Evolutionary conservation across 2,888 invertebrate species (phyloP).

Genomic region (Colostygia pectinataria): DNA sequence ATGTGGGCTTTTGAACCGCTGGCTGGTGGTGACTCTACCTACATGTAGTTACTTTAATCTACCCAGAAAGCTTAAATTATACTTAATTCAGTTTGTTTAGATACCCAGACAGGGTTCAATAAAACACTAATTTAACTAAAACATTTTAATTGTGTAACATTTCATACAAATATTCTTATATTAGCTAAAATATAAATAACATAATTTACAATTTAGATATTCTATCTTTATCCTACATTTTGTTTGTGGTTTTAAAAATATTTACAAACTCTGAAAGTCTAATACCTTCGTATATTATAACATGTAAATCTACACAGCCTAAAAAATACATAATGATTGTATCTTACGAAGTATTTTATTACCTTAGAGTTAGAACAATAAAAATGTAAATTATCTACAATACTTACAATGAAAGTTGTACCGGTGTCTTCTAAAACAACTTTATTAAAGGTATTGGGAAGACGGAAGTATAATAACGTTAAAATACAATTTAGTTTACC

Average conservation of each 20-base stretch:
- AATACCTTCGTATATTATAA: background rate
- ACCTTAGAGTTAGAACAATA: background rate
- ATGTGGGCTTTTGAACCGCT: too few species aligned
- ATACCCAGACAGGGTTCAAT: too few species aligned
- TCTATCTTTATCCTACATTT: background rate
- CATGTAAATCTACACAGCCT: constrained; percentile 17
- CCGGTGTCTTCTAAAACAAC: background rate
- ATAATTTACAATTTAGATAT: constrained; percentile 18
- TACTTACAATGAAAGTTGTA: background rate
- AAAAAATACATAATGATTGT: too few species aligned
- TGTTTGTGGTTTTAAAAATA: constrained; percentile 19
- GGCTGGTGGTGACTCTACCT: too few species aligned
- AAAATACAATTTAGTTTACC: too few species aligned
- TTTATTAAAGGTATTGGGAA: constrained; percentile 5
- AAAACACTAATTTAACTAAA: constrained; percentile 33
- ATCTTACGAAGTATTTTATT: background rate
- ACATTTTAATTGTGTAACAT: constrained; percentile 50
- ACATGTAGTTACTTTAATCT: too few species aligned
- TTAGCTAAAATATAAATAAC: constrained; percentile 25
- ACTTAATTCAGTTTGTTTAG: too few species aligned
- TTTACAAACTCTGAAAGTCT: too few species aligned
- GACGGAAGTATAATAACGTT: too few species aligned
- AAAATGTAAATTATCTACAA: constrained; percentile 5
- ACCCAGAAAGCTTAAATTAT: too few species aligned
- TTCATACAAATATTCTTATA: constrained; percentile 28